phyloP scores from a whole-genome alignment of 2,113 vertebrate species.

The Cheilinus undulatus region DNA sequence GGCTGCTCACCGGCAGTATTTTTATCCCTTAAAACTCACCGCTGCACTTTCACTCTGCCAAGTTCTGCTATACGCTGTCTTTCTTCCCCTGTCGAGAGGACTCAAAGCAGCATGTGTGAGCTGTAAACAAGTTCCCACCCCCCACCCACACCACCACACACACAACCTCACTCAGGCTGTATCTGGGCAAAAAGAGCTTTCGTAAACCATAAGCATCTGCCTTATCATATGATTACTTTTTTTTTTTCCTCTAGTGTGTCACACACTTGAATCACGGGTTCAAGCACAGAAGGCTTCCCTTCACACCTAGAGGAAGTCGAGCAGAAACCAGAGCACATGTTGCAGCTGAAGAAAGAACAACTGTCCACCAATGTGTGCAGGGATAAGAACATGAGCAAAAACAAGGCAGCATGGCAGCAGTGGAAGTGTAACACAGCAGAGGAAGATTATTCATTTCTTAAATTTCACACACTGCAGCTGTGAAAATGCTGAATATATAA shows the following conservation, averaged over 20 bases:
- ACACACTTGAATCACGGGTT: slow-evolving; percentile 65
- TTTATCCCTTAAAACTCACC: slow-evolving; percentile 73
- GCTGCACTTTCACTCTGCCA: slow-evolving; percentile 75
- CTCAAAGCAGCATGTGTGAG: slow-evolving; percentile 76
- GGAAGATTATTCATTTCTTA: slow-evolving; percentile 11
- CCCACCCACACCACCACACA: slow-evolving; percentile 66
- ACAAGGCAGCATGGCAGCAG: slow-evolving; percentile 40
- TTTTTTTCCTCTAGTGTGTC: slow-evolving; percentile 32
- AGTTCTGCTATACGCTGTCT: slow-evolving; percentile 68
- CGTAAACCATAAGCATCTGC: slow-evolving; percentile 70
- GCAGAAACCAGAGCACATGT: slow-evolving; percentile 56
- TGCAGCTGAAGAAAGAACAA: slow-evolving; percentile 47
- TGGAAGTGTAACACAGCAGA: slow-evolving; percentile 20
- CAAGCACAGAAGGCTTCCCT: slow-evolving; percentile 60
- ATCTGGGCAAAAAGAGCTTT: slow-evolving; percentile 81
- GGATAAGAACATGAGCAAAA: slow-evolving; percentile 40
- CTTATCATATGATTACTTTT: slow-evolving; percentile 73
- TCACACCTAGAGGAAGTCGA: slow-evolving; percentile 69
- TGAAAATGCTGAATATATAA: slow-evolving; percentile 16
- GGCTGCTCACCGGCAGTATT: slow-evolving; percentile 73
- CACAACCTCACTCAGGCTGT: slow-evolving; percentile 62
- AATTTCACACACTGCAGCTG: slow-evolving; percentile 3
- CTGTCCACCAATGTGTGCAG: slow-evolving; percentile 32
- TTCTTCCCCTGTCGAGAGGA: slow-evolving; percentile 76
- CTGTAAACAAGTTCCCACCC: slow-evolving; percentile 82